These are phyloP conservation scores for Lagopus leucura DNA, from an alignment of 2,113 vertebrate species.

Conservation along the genomic window DNA sequence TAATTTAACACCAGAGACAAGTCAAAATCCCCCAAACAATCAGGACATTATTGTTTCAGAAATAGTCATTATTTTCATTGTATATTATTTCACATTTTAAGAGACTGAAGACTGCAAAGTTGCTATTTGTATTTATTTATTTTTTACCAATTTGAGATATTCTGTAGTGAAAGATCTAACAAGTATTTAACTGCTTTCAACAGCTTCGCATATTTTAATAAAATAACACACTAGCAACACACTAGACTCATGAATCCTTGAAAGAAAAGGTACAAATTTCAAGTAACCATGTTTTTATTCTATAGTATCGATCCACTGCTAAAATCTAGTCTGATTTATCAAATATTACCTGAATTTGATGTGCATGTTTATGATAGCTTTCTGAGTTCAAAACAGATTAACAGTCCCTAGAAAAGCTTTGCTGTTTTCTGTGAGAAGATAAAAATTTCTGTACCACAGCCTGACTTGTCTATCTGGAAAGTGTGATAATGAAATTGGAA, in stretches of 20 bases:
- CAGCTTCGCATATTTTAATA: neutral
- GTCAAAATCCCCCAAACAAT: neutral
- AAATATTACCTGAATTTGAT: neutral
- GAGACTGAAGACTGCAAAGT: neutral
- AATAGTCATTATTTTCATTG: neutral
- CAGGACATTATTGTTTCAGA: neutral
- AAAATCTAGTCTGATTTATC: neutral
- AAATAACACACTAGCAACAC: neutral
- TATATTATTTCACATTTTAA: neutral
- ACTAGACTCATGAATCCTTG: neutral
- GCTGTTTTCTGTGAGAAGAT: neutral
- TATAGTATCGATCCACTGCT: neutral
- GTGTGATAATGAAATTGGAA: rapidly evolving
- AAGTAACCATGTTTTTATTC: neutral
- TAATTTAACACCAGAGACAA: neutral
- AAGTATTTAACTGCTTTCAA: neutral
- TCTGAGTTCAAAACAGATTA: neutral
- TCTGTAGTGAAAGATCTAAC: neutral
- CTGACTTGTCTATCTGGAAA: neutral
- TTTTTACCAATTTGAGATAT: neutral
- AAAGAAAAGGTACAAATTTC: neutral
- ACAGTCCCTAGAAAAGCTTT: neutral
- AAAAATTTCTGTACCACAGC: neutral
- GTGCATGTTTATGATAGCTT: neutral
- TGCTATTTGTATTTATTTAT: neutral